Conservation (phyloP, 2,888 invertebrate genomes). For the Nomada flava region DNA sequence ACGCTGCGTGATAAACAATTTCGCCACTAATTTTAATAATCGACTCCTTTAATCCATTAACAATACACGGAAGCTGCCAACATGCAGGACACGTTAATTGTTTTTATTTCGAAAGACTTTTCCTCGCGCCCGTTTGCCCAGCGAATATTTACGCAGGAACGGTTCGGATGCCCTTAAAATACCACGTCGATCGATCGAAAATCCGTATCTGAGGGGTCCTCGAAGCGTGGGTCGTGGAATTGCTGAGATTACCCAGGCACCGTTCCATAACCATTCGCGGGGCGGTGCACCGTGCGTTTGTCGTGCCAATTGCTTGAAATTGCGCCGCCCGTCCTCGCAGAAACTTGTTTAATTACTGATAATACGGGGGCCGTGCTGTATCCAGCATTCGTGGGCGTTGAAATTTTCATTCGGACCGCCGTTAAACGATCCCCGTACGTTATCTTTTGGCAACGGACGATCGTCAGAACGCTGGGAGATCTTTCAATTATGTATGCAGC, state of each 20-base stretch:
- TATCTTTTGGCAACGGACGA: neutral
- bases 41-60: too few relatives aligned
- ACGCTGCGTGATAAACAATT: too few relatives aligned
- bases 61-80: too few relatives aligned
- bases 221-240: conserved; percentile 34
- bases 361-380: conserved; percentile 30
- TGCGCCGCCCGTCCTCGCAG: conserved; percentile 67
- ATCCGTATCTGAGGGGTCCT: conserved; percentile 16
- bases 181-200: neutral
- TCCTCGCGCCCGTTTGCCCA: too few relatives aligned
- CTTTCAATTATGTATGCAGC: conserved; percentile 48
- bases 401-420: conserved; percentile 57
- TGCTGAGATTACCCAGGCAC: conserved; percentile 60
- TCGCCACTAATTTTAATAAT: too few relatives aligned
- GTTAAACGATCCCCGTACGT: conserved; percentile 33
- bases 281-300: conserved; percentile 59
- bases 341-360: conserved; percentile 75
- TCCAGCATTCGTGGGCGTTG: conserved; percentile 32
- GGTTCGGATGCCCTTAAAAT: neutral
- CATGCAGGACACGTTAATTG: too few relatives aligned
- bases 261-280: conserved; percentile 63
- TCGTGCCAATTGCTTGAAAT: conserved; percentile 72
- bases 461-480: conserved; percentile 1
- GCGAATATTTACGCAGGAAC: neutral
- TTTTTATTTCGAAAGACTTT: too few relatives aligned